A percentile compares a stretch with the other conserved stretches of the same genome.
Conservation (phyloP, 1,140 invertebrate genomes). For the Hermetia illucens region DNA sequence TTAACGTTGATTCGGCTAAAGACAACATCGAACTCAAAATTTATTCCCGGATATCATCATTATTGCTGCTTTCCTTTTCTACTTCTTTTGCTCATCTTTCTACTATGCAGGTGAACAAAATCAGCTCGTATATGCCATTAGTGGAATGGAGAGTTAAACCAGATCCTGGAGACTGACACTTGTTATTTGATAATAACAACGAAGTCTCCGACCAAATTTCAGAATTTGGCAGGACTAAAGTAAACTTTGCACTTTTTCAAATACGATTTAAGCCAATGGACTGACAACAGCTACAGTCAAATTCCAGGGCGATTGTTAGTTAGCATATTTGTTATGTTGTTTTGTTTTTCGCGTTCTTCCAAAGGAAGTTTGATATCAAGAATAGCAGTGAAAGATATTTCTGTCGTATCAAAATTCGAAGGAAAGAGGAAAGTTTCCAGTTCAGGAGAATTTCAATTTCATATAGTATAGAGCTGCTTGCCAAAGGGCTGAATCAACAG, state of each 20-base stretch:
- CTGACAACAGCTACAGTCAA: constrained; percentile 1
- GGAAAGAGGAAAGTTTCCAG: not conserved
- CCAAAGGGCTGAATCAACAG: too few species aligned
- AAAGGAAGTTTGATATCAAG: not conserved
- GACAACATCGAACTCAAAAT: not conserved
- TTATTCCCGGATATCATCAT: not conserved
- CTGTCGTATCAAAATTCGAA: not conserved
- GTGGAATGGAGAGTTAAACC: constrained; percentile 3
- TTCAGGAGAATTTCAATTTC: not conserved
- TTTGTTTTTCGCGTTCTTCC: too few species aligned
- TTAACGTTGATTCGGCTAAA: not conserved
- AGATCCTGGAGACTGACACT: constrained; percentile 3
- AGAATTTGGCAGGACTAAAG: not conserved
- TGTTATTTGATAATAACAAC: not conserved
- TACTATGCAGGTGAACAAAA: not conserved
- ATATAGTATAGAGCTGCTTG: not conserved
- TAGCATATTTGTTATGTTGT: not conserved
- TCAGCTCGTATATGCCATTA: not conserved
- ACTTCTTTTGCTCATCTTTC: too few species aligned
- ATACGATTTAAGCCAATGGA: not conserved
- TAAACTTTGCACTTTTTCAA: not conserved
- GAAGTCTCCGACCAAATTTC: too few species aligned
- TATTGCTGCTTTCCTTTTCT: not conserved
- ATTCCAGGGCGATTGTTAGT: not conserved
- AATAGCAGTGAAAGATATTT: not conserved